Evolutionary conservation across 2,113 vertebrate genomes (phyloP).

Genomic region (Amblyornis subalaris): DNA sequence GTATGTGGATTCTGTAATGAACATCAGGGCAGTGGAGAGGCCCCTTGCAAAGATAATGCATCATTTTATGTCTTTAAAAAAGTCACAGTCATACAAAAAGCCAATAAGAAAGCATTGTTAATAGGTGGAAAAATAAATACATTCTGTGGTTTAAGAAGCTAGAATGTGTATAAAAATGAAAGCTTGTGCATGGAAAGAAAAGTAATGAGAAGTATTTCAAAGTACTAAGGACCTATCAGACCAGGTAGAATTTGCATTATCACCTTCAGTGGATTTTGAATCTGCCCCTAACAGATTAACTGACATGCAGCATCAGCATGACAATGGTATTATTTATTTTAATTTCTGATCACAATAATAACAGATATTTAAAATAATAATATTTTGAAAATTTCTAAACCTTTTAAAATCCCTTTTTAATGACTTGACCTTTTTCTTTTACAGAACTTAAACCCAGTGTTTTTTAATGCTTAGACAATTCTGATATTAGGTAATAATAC

Average conservation of each 20-base stretch:
- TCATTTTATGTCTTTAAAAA: background rate
- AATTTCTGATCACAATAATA: background rate
- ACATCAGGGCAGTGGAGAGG: background rate
- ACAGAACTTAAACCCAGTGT: background rate
- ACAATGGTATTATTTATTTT: background rate
- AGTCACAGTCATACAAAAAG: background rate
- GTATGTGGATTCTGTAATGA: conserved; percentile 27
- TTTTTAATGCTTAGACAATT: background rate
- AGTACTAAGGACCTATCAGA: background rate
- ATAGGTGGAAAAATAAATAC: background rate
- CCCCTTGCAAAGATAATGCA: background rate
- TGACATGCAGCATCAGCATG: background rate
- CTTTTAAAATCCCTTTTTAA: background rate
- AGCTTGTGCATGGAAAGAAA: background rate
- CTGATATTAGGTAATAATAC: background rate
- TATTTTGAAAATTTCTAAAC: background rate
- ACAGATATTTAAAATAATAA: background rate
- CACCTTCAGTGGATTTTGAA: background rate
- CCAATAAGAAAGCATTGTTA: background rate
- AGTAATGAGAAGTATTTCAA: background rate
- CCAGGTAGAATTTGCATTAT: background rate
- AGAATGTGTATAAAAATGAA: background rate
- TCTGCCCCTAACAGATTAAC: background rate
- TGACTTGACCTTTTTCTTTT: background rate
- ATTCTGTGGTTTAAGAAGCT: background rate